Conservation (phyloP, 2,797 vertebrate genomes). For the Scleropages formosus region DNA sequence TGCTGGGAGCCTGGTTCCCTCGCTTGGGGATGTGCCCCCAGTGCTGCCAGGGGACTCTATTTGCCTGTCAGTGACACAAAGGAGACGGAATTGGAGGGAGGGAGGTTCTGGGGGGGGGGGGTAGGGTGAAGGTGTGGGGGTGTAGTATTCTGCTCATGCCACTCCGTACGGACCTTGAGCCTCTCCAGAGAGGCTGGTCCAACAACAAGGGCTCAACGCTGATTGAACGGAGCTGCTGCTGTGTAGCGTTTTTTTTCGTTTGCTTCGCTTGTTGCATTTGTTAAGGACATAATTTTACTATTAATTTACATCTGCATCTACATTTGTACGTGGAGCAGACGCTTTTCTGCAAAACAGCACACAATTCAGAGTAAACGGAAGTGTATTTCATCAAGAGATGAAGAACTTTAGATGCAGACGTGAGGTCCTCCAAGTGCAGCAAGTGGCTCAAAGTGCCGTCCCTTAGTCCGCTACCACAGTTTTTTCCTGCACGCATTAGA, state of each 20-base stretch:
- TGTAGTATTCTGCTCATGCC: not conserved
- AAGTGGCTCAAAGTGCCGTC: too few species aligned
- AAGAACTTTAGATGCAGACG: too few species aligned
- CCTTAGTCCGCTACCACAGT: too few species aligned
- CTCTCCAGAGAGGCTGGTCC: not conserved
- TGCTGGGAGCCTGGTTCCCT: not conserved
- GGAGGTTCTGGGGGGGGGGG: not conserved
- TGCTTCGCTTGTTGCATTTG: not conserved
- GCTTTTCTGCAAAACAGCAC: too few species aligned
- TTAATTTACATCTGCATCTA: too few species aligned
- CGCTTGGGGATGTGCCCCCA: conserved; percentile 13
- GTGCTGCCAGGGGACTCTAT: conserved; percentile 4
- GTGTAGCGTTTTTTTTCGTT: not conserved
- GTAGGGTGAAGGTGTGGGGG: not conserved
- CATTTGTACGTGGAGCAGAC: too few species aligned
- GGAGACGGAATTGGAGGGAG: not conserved
- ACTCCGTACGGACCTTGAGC: not conserved
- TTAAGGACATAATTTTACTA: too few species aligned
- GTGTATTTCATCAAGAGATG: too few species aligned
- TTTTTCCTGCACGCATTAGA: too few species aligned
- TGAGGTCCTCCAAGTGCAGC: too few species aligned
- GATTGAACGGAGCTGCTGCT: not conserved
- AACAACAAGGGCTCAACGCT: not conserved
- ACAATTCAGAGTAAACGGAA: too few species aligned
- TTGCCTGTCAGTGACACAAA: conserved; percentile 14